Evolutionary conservation across 2,113 vertebrate species (phyloP).

Genomic region (Glareola pratincola): DNA sequence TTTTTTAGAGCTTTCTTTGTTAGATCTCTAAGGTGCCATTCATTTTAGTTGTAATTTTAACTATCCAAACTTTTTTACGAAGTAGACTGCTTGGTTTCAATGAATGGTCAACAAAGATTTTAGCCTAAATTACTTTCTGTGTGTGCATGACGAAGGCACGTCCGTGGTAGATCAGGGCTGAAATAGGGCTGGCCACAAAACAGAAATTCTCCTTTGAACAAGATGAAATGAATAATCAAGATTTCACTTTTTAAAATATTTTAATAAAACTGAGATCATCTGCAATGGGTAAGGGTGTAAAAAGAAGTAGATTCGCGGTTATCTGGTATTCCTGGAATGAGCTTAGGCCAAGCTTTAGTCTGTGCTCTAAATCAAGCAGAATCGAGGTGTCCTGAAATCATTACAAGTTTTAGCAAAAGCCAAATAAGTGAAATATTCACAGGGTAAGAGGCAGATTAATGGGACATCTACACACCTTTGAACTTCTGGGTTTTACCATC

Average conservation of each 20-base stretch:
- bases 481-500: neutral
- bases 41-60: neutral
- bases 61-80: neutral
- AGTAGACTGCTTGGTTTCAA: neutral
- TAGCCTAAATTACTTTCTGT: neutral
- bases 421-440: neutral
- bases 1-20: neutral
- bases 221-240: neutral
- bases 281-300: neutral
- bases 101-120: slow-evolving; percentile 1
- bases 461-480: neutral
- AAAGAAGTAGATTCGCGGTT: neutral
- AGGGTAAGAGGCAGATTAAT: neutral
- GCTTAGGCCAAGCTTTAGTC: neutral
- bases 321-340: neutral
- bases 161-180: neutral
- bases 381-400: neutral
- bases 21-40: neutral
- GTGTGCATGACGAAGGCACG: neutral
- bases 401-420: neutral
- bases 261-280: neutral
- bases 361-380: neutral
- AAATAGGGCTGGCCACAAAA: neutral
- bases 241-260: neutral
- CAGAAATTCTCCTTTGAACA: neutral